Conservation (phyloP, 2,888 invertebrate species). For the Dinocampus coccinellae region DNA sequence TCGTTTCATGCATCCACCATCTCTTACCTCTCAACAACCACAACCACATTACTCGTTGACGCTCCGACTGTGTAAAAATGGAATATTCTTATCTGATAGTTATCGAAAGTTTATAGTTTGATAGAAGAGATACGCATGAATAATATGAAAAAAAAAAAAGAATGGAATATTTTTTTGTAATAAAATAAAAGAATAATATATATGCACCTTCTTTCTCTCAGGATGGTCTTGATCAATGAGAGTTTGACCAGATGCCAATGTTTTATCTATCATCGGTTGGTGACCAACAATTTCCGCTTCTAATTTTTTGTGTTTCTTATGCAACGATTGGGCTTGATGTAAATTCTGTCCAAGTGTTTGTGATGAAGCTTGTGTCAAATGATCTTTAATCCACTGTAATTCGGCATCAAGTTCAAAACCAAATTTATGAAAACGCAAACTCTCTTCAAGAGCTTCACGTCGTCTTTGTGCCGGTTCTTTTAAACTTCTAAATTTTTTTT, state of each 20-base stretch:
- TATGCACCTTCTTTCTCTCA: constrained; percentile 78
- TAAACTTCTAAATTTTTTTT: constrained; percentile 79
- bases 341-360: constrained; percentile 85
- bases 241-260: constrained; percentile 82
- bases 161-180: not conserved
- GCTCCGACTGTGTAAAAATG: constrained; percentile 60
- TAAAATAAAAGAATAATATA: not conserved
- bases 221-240: constrained; percentile 85
- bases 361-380: constrained; percentile 83
- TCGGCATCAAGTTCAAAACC: constrained; percentile 93
- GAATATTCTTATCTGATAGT: constrained; percentile 44
- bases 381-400: constrained; percentile 95
- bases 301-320: constrained; percentile 95
- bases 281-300: constrained; percentile 91
- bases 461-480: constrained; percentile 80
- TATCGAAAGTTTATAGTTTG: constrained; percentile 1
- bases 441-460: constrained; percentile 85
- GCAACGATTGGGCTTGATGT: constrained; percentile 90
- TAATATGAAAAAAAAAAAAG: not conserved
- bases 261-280: constrained; percentile 86
- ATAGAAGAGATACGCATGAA: constrained; percentile 29
- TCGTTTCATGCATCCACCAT: constrained; percentile 52
- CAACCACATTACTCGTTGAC: constrained; percentile 46
- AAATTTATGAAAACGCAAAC: constrained; percentile 90
- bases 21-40: constrained; percentile 58